Evolutionary conservation across 53 echinoderm and acorn worm genomes (phyloP), one percentile per base, ranked within the genome.

Genomic region (Hippasteria phrygiana): DNA sequence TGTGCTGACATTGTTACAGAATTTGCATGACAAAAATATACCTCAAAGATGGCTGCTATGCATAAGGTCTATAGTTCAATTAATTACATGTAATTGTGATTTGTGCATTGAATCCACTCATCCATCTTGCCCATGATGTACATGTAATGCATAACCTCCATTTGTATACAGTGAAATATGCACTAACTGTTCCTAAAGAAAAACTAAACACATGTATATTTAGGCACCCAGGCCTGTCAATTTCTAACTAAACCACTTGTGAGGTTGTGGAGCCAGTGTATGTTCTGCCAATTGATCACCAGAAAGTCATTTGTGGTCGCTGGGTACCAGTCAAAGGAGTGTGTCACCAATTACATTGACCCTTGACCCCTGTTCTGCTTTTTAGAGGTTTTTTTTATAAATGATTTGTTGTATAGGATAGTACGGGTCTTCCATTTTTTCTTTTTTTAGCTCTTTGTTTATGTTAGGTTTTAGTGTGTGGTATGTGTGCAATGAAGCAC

Each of bases 281-380:
- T 43, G 26, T 26, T 73, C 20, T 63, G 28, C 28, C 13, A 42
- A 33, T 46, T 43, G 43, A 29, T 82, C 65, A 13, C 31, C 20
- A 82, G 4, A 33, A 66, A 65, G 66, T 29, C 24, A 65, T 82
- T 43, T 2, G 2, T 5, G 66, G 82, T 82, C 35, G 46, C 65
- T 32, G 18, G 45, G 82, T 62, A 65, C 24, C 46, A 29, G 42
- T 65, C 20, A 82, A 8, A 31, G 42, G 43, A 65, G 66, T 62
- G n/a, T 35, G 64, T 62, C 62, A 82, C 64, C 63, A 82, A 82
- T 64, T 45, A 43, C 82, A 65, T 66, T 82, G 82, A 82, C 82
- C 65, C 45, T 66, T 43, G 45, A 65, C 45, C 79, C 47, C 45
- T 45, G n/a, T n/a, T n/a, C n/a, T n/a, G n/a, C n/a, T n/a, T n/a